Conservation (phyloP, 2,888 invertebrate species). For the Melikaiella ostensackeni region DNA sequence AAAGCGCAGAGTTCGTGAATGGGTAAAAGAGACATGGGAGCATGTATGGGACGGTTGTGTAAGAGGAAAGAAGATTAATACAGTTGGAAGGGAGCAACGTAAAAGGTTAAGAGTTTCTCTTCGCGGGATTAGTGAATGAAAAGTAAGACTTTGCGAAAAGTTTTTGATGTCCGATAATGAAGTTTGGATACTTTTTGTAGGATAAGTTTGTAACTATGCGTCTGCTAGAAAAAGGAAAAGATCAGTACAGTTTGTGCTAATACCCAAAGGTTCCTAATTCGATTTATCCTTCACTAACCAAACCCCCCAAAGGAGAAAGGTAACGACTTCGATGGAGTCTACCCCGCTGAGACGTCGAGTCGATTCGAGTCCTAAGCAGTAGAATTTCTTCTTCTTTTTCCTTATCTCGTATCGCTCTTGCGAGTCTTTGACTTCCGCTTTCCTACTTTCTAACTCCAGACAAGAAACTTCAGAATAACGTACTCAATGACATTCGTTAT, state of each 20-base stretch:
- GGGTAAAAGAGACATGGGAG: too few relatives aligned
- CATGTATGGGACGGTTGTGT: too few relatives aligned
- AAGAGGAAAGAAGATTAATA: too few relatives aligned
- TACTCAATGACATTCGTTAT: conserved; percentile 30
- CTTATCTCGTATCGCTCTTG: conserved; percentile 14
- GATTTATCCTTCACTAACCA: conserved; percentile 16
- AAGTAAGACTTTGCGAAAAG: background rate
- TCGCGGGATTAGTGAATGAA: background rate
- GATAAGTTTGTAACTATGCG: background rate
- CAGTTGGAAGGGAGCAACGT: background rate
- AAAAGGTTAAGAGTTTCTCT: background rate
- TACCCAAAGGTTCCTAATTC: conserved; percentile 21
- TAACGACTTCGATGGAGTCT: conserved; percentile 28
- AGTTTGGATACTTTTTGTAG: background rate
- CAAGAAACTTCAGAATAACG: conserved; percentile 35
- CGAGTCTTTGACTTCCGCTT: conserved; percentile 17
- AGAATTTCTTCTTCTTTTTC: background rate
- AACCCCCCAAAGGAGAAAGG: conserved; percentile 13
- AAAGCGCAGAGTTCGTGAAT: too few relatives aligned
- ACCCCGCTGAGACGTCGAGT: conserved; percentile 5
- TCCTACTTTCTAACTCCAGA: conserved; percentile 14
- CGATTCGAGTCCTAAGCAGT: conserved; percentile 13
- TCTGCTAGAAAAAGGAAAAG: background rate
- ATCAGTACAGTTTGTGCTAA: conserved; percentile 12
- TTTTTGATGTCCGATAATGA: background rate